Base-by-base conservation (phyloP, 2,797 vertebrate genomes). In the Brotogeris chrysoptera region DNA sequence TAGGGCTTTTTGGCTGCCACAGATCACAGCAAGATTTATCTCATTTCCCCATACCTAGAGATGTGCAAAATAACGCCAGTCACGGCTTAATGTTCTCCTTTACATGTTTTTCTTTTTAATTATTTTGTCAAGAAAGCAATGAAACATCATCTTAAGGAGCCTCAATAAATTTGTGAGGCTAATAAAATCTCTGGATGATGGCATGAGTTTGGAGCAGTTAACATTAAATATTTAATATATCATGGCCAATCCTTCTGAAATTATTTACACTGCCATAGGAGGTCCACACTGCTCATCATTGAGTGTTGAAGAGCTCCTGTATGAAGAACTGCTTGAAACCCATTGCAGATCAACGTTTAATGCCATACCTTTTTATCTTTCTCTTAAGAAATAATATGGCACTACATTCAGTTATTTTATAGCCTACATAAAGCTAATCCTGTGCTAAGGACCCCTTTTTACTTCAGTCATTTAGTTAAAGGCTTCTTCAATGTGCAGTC, bases 51-150 rank as follows among this genome's bases (percentile, higher is more conserved):
- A 12, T 91, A 77, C 60, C 73, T 80, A 1, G n/a, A 65, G 46
- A 65, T 89, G 57, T 72, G 82, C 69, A 63, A 76, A 92, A 90
- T 81, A 39, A 0, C 47, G 77, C 83, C 27, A 61, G 72, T 90
- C 57, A n/a, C 7, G 44, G 16, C 39, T 66, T 96, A 90, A 76
- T 73, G 43, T 70, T 93, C 82, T 95, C 76, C 77, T 92, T 93
- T 74, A 88, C 87, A 70, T 92, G 70, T 92, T 94, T 95, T 93
- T 49, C 39, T 94, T 77, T 85, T 86, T 83, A 82, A 93, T 88
- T 94, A 78, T 86, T 95, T 94, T 94, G 53, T 78, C 88, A 70
- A 88, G 74, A 87, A 91, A 72, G 73, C 53, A 71, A 71, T 96
- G 89, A 93, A 94, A 34, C 60, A 69, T 74, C 46, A 44, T 71